These are phyloP conservation scores for Fukomys damarensis DNA, from an alignment of 2,113 vertebrate species.

Conservation along the genomic window DNA sequence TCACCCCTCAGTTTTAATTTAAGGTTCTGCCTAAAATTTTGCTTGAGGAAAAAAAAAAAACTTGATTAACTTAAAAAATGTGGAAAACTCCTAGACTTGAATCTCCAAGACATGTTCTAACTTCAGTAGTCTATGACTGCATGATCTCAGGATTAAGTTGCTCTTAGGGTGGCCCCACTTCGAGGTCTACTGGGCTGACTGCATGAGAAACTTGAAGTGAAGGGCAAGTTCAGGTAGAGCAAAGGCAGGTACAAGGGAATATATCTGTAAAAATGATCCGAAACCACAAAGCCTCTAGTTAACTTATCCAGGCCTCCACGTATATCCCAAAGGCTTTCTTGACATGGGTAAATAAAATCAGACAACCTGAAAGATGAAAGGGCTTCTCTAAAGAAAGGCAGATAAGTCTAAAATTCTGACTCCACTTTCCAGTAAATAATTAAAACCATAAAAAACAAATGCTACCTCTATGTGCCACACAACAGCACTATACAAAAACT, in stretches of 20 bases:
- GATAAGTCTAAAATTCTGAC: background rate
- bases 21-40: slow-evolving; percentile 3
- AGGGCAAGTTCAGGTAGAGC: background rate
- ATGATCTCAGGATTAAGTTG: background rate
- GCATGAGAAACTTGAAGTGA: background rate
- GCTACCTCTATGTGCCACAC: background rate
- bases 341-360: background rate
- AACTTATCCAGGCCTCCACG: background rate
- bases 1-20: background rate
- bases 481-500: slow-evolving; percentile 6
- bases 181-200: background rate
- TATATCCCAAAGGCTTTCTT: background rate
- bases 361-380: background rate
- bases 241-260: background rate
- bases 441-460: slow-evolving; percentile 48
- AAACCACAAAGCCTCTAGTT: background rate
- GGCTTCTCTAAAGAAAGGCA: background rate
- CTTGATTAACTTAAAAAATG: background rate
- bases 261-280: background rate
- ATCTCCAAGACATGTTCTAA: background rate
- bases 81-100: background rate
- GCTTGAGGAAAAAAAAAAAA: background rate
- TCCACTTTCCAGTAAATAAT: slow-evolving; percentile 35
- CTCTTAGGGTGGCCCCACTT: background rate
- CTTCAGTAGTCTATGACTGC: background rate